Evolutionary conservation across 2,113 vertebrate species (phyloP), one percentile per base, ranked within the genome.

Genomic region (Terrapene triunguis): DNA sequence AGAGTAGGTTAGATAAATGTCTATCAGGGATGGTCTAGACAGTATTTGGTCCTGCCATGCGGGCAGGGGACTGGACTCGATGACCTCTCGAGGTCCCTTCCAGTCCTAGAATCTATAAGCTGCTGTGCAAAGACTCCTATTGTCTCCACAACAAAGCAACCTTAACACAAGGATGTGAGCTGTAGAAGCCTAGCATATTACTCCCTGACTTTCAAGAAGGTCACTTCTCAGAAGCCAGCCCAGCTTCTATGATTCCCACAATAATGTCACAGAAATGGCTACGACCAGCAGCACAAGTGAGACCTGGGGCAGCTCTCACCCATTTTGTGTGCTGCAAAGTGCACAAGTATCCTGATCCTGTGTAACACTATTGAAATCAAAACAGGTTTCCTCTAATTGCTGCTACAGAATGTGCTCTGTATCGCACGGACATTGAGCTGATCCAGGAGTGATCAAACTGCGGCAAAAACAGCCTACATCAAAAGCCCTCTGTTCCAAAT

Each of bases 381-480:
- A 93, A 22, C 86, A 57, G 86, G 35, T 92, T 82, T 2, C 2
- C 95, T 94, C 85, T 80, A 13, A 65, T 59, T 88, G n/a, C 82
- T 81, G 50, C 65, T 87, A 88, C 89, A 95, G 92, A 95, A 95
- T 47, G 32, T 91, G 81, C 47, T 92, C 83, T 97, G 47, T 95
- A 44, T 96, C 57, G 69, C 57, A 47, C 13, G 57, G 85, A 59
- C 74, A 51, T 79, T 72, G 22, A 85, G 79, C 94, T 96, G 92
- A 93, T 91, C 84, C 80, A 65, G 57, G 79, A 87, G 65, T 27
- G 35, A 69, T 42, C 93, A 84, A 93, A 48, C 51, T 85, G 81
- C 82, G 84, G 86, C 93, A 57, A 97, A 95, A 93, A 55, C 79
- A 83, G 72, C 76, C 93, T 95, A 92, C 87, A 89, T 96, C 62